These are phyloP conservation scores for Syngnathus scovelli DNA, from an alignment of 2,113 vertebrate genomes.

Conservation along the genomic window DNA sequence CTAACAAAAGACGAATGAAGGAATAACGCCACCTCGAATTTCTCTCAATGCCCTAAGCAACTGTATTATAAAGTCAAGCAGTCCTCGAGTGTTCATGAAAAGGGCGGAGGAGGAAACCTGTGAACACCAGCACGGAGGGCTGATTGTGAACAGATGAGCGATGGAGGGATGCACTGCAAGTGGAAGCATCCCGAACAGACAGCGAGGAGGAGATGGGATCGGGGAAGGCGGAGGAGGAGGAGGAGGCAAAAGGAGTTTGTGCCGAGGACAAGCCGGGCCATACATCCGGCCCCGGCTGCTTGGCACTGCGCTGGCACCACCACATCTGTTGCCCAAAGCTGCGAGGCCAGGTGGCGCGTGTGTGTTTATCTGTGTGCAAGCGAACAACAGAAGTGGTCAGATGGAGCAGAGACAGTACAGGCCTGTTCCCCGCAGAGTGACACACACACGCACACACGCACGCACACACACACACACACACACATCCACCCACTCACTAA, in stretches of 20 bases:
- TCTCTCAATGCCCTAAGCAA: too few relatives aligned
- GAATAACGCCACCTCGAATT: too few relatives aligned
- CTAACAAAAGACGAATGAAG: too few relatives aligned
- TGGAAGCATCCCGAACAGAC: slow-evolving; percentile 46
- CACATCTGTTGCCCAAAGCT: slow-evolving; percentile 80
- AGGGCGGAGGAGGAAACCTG: slow-evolving; percentile 21
- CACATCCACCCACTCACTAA: slow-evolving; percentile 35
- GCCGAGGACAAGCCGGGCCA: slow-evolving; percentile 67
- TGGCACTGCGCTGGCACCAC: slow-evolving; percentile 68
- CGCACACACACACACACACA: slow-evolving; percentile 23
- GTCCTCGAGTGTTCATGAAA: neutral
- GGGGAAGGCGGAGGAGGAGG: slow-evolving; percentile 45
- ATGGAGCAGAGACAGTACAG: slow-evolving; percentile 68
- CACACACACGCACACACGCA: slow-evolving; percentile 54
- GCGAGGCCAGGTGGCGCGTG: slow-evolving; percentile 72
- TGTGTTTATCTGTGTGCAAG: slow-evolving; percentile 36
- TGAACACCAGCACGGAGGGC: slow-evolving; percentile 33
- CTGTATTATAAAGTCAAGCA: neutral
- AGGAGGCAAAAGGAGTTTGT: slow-evolving; percentile 43
- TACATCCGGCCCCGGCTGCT: slow-evolving; percentile 73
- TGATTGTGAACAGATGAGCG: slow-evolving; percentile 20
- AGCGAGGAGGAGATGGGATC: slow-evolving; percentile 58
- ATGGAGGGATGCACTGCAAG: slow-evolving; percentile 16
- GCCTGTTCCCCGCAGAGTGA: slow-evolving; percentile 66
- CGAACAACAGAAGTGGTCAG: slow-evolving; percentile 67